phyloP scores from a whole-genome alignment of 2,888 invertebrate species.

The Branchipolynoe longqiensis region DNA sequence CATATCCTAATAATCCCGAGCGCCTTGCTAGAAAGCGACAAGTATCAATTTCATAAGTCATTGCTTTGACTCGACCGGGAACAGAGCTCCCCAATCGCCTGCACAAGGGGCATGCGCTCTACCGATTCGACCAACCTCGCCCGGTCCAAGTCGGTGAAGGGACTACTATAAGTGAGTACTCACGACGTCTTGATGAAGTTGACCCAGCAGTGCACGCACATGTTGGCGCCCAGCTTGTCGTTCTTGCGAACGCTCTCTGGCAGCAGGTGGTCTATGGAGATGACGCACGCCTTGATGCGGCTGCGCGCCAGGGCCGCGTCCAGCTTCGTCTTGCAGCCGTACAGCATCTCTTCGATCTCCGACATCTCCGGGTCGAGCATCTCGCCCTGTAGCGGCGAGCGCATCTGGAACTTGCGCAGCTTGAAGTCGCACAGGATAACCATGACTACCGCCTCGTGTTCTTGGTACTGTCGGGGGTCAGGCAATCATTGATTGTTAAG shows the following conservation, averaged over 20 bases:
- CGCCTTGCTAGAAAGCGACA: no score
- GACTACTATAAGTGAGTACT: no score
- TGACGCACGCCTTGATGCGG: constrained; percentile 73
- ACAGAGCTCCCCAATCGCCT: no score
- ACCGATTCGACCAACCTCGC: no score
- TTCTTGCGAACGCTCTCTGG: constrained; percentile 76
- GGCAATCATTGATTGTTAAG: background rate
- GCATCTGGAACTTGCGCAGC: constrained; percentile 78
- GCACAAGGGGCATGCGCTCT: no score
- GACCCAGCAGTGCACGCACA: constrained; percentile 77
- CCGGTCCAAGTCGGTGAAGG: no score
- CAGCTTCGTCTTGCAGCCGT: constrained; percentile 75
- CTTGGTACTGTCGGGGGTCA: background rate
- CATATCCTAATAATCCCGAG: no score
- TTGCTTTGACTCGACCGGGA: no score
- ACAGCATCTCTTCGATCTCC: constrained; percentile 77
- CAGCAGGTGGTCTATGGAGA: constrained; percentile 76
- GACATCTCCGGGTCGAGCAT: constrained; percentile 68
- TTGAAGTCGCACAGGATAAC: constrained; percentile 79
- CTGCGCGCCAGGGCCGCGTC: constrained; percentile 79
- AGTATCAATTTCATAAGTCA: no score
- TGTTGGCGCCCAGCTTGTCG: constrained; percentile 72
- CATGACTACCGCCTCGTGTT: constrained; percentile 71
- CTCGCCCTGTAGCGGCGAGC: constrained; percentile 71
- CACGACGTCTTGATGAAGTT: constrained; percentile 78